A percentile compares a stretch with the other conserved stretches of the same genome.
Conservation (phyloP, 1,140 invertebrate genomes). For the Magallana gigas region DNA sequence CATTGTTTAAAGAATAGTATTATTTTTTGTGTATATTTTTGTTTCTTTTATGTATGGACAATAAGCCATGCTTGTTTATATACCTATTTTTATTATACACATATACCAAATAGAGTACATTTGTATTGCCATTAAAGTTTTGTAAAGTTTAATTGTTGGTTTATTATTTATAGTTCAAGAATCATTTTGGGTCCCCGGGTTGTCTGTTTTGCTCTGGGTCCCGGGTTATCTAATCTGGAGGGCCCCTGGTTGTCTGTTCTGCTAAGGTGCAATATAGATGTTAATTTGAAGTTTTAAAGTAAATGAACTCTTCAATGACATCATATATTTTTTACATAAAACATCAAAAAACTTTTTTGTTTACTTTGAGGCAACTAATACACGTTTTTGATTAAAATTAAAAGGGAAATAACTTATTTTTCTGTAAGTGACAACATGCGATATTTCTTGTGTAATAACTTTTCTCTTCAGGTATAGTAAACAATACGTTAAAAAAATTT, state of each 20-base stretch:
- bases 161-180: background rate
- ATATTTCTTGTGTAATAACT: background rate
- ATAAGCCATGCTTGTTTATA: background rate
- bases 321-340: too few species aligned
- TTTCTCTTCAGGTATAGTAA: background rate
- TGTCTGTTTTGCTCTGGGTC: too few species aligned
- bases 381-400: too few species aligned
- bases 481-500: background rate
- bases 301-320: too few species aligned
- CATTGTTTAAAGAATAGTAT: background rate
- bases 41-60: background rate
- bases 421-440: background rate
- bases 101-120: background rate
- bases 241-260: background rate
- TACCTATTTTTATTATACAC: constrained; percentile 2
- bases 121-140: background rate
- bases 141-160: constrained; percentile 24
- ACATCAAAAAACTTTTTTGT: too few species aligned
- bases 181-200: background rate
- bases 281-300: background rate
- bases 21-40: background rate
- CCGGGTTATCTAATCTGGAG: too few species aligned
- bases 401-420: background rate
- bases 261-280: background rate
- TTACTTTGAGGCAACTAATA: too few species aligned